A percentile compares a stretch with the other conserved stretches of the same genome.
phyloP scores from a whole-genome alignment of 2,888 invertebrate genomes.

The Cerastis leucographa region DNA sequence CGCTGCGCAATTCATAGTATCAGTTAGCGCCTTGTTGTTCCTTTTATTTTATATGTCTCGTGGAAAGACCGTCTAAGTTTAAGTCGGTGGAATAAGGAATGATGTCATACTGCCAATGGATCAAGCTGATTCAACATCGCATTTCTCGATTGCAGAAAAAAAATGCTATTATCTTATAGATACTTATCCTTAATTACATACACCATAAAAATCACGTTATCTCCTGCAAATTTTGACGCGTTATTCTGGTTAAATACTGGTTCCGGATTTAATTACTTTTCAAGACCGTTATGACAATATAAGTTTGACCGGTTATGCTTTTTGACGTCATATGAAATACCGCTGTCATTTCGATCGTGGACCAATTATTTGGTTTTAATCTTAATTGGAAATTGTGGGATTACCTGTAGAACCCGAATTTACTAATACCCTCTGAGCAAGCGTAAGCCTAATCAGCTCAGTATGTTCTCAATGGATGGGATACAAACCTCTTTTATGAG shows the following conservation, averaged over 20 bases:
- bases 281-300: slow-evolving; percentile 11
- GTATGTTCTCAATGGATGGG: background rate
- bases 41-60: background rate
- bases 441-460: background rate
- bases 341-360: background rate
- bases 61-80: background rate
- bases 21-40: background rate
- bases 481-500: background rate
- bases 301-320: background rate
- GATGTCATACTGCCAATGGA: background rate
- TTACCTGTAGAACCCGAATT: background rate
- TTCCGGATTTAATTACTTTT: slow-evolving; percentile 28
- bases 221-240: slow-evolving; percentile 9
- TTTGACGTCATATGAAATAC: slow-evolving; percentile 36
- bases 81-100: background rate
- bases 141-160: background rate
- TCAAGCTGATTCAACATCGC: slow-evolving; percentile 9
- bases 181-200: slow-evolving; percentile 39
- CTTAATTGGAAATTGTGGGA: background rate
- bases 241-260: slow-evolving; percentile 10
- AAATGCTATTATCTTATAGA: slow-evolving; percentile 12
- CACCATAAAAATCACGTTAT: slow-evolving; percentile 14
- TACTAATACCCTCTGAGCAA: background rate
- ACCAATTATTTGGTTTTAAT: background rate
- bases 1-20: background rate